Conservation (phyloP, 2,797 vertebrate genomes). For the Enteromius treurensis region DNA sequence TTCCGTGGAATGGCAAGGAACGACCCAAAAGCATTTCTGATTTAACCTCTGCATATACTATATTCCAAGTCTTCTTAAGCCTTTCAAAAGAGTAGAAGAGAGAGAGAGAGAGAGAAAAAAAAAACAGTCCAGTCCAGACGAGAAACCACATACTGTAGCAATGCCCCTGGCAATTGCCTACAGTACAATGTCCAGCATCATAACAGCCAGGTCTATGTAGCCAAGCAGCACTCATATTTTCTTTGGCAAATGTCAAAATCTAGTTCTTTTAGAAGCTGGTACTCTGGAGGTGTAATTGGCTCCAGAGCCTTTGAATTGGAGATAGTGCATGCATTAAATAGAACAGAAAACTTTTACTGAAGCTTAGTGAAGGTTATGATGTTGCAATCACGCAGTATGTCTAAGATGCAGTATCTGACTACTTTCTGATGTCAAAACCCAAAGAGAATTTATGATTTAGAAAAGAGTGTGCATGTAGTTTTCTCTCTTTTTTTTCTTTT, state of each 20-base stretch:
- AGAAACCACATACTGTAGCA: not conserved
- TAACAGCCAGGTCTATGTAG: not conserved
- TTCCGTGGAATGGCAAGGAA: not conserved
- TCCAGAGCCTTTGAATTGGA: not conserved
- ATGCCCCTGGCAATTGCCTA: not conserved
- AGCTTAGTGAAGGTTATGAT: not conserved
- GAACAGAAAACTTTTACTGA: not conserved
- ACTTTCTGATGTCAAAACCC: not conserved
- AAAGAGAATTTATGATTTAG: not conserved
- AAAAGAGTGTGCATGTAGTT: not conserved
- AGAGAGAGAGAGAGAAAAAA: no score
- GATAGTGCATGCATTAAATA: not conserved
- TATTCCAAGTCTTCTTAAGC: not conserved
- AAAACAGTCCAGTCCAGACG: not conserved
- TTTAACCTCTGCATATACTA: not conserved
- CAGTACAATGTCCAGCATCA: not conserved
- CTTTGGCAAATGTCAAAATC: slow-evolving; percentile 15
- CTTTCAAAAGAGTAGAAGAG: not conserved
- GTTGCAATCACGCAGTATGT: not conserved
- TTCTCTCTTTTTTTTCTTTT: no score
- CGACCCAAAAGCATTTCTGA: not conserved
- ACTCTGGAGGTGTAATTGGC: slow-evolving; percentile 15
- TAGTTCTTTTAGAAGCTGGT: slow-evolving; percentile 5
- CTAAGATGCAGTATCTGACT: not conserved
- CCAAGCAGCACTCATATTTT: not conserved